Base-by-base conservation (phyloP, 2,888 invertebrate genomes). In the Emmelina monodactyla region DNA sequence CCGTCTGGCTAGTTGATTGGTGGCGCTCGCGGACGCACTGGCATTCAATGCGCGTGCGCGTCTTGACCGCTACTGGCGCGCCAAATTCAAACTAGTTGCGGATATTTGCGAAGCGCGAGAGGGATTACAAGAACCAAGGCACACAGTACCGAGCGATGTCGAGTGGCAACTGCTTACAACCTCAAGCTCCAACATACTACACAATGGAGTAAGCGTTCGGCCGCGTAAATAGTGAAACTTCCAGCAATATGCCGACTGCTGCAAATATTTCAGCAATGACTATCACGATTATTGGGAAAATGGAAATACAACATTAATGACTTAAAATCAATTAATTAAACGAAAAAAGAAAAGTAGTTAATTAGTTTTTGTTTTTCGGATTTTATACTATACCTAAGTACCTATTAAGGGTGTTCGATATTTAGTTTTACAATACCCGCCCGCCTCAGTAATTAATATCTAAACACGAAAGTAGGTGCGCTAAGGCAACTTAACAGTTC, bases 51-150 rank as follows among this genome's bases (percentile, higher is more conserved):
- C 55, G 62, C 58, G 63, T 54, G 58, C 55, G 57, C 58, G 50
- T 55, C 50, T 62, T 54, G 61, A 50, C 52, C 50, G 50, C 45
- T 10, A 25, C 49, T 49, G 50, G 55, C 66, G 71, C 76, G 76
- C 75, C 66, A 76, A 76, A 61, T 76, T 73, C 65, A 62, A 76
- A 76, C 68, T 66, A 64, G 32, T 34, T 28, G 22, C 31, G 32
- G 43, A 42, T 41, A 40, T 37, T 38, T 38, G 46, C 45, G 43
- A 45, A 37, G 37, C 32, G 31, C 36, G 40, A 33, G 39, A 39
- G 35, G 37, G 28, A 37, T 33, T 36, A 32, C 36, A 15, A 30
- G 25, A 19, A 30, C 28, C 28, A 37, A 31, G 33, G 38, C 34
- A 38, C 41, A 35, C 25, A 11, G n/a, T 25, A 25, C n/a, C 25